Percentiles rank a stretch among this genome's conserved stretches.
Conservation (phyloP, 2,888 invertebrate species). For the Dugesia japonica region DNA sequence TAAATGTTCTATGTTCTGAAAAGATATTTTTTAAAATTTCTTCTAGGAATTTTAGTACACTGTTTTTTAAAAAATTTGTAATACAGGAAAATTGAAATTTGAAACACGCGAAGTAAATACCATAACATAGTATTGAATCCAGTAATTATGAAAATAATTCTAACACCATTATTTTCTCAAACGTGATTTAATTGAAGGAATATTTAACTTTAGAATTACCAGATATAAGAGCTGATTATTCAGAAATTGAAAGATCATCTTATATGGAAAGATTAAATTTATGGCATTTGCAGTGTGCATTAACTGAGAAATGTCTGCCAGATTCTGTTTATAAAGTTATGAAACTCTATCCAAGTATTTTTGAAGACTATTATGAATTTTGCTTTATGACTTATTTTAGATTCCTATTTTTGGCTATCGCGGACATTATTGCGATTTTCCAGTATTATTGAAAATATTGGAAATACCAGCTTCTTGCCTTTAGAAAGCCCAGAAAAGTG, state of each 20-base stretch:
- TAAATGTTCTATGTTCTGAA: too few relatives aligned
- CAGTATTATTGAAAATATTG: conserved; percentile 71
- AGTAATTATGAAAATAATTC: too few relatives aligned
- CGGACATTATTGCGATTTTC: conserved; percentile 64
- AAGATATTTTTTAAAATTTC: too few relatives aligned
- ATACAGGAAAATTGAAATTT: too few relatives aligned
- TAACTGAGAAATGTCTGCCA: conserved; percentile 82
- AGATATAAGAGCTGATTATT: not conserved
- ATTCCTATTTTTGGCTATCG: not conserved
- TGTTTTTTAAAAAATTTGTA: too few relatives aligned
- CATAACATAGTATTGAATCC: too few relatives aligned
- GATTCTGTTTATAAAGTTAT: conserved; percentile 47
- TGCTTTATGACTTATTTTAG: too few relatives aligned
- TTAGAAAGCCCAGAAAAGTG: conserved; percentile 71
- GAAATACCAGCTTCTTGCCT: conserved; percentile 75
- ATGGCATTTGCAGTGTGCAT: conserved; percentile 58
- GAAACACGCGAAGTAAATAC: too few relatives aligned
- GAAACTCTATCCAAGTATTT: not conserved
- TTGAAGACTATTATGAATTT: not conserved
- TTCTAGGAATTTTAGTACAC: too few relatives aligned
- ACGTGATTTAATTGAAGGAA: too few relatives aligned
- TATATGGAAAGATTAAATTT: not conserved
- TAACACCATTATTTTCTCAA: too few relatives aligned
- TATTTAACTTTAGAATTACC: not conserved
- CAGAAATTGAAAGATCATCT: not conserved